Percentiles rank a stretch among this genome's conserved stretches.
Conservation (phyloP, 2,797 vertebrate genomes). For the Sebastes nivosus region DNA sequence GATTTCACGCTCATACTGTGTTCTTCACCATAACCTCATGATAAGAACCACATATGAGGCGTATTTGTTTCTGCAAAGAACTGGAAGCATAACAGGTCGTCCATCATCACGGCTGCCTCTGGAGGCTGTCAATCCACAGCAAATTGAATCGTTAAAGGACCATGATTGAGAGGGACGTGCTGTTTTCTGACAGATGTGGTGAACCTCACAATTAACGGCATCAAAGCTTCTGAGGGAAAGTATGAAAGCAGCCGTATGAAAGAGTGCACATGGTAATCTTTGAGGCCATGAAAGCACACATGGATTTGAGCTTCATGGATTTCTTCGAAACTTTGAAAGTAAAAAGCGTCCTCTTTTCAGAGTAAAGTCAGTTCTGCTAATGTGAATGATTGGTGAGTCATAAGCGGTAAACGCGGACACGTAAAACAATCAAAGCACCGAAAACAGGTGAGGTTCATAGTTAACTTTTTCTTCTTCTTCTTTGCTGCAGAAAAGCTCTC, state of each 20-base stretch:
- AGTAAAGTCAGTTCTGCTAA: background rate
- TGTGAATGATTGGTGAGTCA: background rate
- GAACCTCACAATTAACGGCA: constrained; percentile 17
- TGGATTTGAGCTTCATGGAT: background rate
- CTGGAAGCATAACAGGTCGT: constrained; percentile 15
- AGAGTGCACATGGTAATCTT: background rate
- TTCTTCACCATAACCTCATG: background rate
- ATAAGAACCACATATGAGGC: constrained; percentile 4
- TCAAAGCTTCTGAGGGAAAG: background rate
- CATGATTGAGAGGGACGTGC: constrained; percentile 37
- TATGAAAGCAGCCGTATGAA: background rate
- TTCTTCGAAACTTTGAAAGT: background rate
- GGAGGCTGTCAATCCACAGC: constrained; percentile 33
- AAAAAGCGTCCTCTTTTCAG: background rate
- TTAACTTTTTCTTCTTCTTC: background rate
- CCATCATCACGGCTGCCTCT: constrained; percentile 9
- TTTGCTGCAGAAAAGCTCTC: background rate
- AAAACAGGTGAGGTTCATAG: background rate
- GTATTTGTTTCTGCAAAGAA: constrained; percentile 9
- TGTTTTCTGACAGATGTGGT: constrained; percentile 17
- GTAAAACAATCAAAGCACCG: background rate
- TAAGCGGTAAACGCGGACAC: background rate
- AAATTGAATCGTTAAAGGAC: constrained; percentile 40
- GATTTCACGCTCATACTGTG: constrained; percentile 4
- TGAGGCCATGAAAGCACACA: background rate